Conservation (phyloP, 2,888 invertebrate genomes). For the Hyposoter didymator region DNA sequence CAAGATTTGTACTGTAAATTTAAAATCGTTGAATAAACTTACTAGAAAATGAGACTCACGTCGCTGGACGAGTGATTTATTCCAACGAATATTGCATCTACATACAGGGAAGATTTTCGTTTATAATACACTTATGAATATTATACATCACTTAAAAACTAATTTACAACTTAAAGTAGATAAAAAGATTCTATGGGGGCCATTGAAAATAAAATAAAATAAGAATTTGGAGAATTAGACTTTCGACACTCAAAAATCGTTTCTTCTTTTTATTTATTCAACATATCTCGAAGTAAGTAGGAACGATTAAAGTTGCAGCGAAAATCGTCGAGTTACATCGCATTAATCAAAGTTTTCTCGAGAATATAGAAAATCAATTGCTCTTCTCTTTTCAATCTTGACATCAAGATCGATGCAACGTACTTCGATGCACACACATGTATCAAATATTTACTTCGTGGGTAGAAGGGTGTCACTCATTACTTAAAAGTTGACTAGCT, state of each 20-base stretch:
- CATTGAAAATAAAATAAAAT: background rate
- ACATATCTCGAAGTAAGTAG: conserved; percentile 65
- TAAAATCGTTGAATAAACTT: conserved; percentile 46
- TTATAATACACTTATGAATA: conserved; percentile 72
- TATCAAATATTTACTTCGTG: conserved; percentile 37
- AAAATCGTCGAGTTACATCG: conserved; percentile 32
- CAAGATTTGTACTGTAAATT: conserved; percentile 55
- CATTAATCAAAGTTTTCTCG: conserved; percentile 30
- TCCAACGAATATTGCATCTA: conserved; percentile 72
- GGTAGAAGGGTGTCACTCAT: conserved; percentile 50
- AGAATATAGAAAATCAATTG: conserved; percentile 3
- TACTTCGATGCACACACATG: conserved; percentile 47
- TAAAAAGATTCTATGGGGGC: conserved; percentile 18
- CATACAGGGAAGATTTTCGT: conserved; percentile 68
- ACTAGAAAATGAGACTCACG: background rate
- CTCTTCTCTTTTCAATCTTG: conserved; percentile 33
- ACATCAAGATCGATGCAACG: conserved; percentile 50
- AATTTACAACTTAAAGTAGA: conserved; percentile 66
- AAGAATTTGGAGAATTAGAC: conserved; percentile 28
- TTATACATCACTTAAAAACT: conserved; percentile 66
- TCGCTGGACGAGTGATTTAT: conserved; percentile 70
- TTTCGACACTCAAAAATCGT: conserved; percentile 52
- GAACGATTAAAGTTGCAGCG: conserved; percentile 63
- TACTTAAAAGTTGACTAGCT: conserved; percentile 77
- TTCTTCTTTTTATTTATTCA: conserved; percentile 15